Evolutionary conservation across 1,140 invertebrate genomes (phyloP), one percentile per base, ranked within the genome.

Genomic region (Euwallacea fornicatus): DNA sequence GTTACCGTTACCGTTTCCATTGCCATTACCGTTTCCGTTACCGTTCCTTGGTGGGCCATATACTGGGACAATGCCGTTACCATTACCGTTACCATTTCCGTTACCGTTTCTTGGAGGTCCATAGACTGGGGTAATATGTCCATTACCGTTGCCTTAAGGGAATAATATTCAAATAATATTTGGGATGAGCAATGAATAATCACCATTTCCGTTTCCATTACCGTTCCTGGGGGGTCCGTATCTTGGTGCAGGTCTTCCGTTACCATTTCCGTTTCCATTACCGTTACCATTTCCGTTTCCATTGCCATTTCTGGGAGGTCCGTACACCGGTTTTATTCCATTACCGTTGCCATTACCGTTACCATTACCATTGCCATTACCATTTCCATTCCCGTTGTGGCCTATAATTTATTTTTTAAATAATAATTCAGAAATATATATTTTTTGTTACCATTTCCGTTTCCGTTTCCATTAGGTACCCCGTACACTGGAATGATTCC

Each of bases 351-450:
- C 72, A 59, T 71, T 71, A 44, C 68, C 68, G 59, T 73, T 61
- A 21, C 75, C 71, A 62, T 75, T 73, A 21, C 76, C 69, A 55
- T 70, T 72, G n/a, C 72, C 68, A 63, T 73, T 73, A n/a, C 73
- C 66, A 66, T 74, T 74, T 10, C 69, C 73, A 41, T 81, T 81
- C 71, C 81, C 78, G 71, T 75, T 75, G 15, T 78, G 21, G 21
- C 21, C 21, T 33, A 33, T 77, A 54, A 7, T 11, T 56, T 2
- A 16, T 56, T 69, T 69, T 44, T 73, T 64, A 41, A 70, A 67
- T 42, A 73, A 69, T 6, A 62, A 61, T 33, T 66, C 65, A 11
- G 74, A 73, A 9, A n/a, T 9, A 2, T 33, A 33, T 33, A 33
- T 33, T 67, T 60, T 11, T 42, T 21, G 16, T 59, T 67, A 44